Evolutionary conservation across 2,113 vertebrate species (phyloP).

Genomic region (Strix uralensis): DNA sequence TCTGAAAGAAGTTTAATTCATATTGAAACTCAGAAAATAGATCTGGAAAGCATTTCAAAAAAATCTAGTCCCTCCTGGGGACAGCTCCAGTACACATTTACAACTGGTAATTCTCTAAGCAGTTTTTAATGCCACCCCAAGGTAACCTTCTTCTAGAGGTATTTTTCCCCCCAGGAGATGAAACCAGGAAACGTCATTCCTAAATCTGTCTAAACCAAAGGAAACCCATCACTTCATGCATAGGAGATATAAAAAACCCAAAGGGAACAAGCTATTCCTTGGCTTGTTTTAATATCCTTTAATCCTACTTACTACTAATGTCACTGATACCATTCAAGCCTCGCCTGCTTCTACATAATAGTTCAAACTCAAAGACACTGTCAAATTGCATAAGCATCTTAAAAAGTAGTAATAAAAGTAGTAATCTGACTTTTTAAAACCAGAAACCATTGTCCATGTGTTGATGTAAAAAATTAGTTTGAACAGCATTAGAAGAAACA

Average conservation of each 20-base stretch:
- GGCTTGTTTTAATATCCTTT: background rate
- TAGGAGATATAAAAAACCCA: background rate
- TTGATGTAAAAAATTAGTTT: background rate
- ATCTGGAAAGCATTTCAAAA: background rate
- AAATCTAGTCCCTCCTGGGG: background rate
- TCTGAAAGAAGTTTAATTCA: background rate
- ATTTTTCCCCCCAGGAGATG: background rate
- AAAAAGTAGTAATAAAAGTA: background rate
- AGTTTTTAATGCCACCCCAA: background rate
- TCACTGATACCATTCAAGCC: background rate
- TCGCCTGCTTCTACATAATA: background rate
- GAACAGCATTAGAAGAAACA: background rate
- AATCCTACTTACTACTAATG: background rate
- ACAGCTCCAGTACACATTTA: background rate
- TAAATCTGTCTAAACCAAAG: background rate
- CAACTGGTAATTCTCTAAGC: background rate
- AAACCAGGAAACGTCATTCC: background rate
- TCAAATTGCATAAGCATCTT: background rate
- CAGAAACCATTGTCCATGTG: background rate
- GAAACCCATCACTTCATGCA: background rate
- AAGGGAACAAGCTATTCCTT: background rate
- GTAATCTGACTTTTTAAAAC: background rate
- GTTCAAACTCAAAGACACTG: background rate
- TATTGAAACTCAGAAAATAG: background rate
- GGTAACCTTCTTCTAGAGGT: background rate